phyloP scores from a whole-genome alignment of 2,888 invertebrate species.

The Anorthoa munda region DNA sequence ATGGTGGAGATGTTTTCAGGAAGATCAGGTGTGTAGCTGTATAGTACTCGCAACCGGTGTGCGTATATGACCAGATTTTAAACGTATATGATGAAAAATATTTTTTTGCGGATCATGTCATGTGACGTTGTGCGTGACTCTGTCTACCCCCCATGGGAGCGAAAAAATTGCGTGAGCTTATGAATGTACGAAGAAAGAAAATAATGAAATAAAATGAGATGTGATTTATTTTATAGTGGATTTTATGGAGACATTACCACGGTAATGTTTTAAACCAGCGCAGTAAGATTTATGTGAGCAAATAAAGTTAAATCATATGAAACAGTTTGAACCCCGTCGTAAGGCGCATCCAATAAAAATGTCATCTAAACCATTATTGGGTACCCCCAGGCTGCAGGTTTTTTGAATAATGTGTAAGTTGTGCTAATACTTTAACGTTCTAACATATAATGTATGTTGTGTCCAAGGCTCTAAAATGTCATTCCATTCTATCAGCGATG shows the following conservation, averaged over 20 bases:
- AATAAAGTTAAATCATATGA: conserved; percentile 39
- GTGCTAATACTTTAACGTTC: background rate
- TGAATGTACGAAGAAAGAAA: background rate
- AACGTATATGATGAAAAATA: no score
- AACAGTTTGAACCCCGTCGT: background rate
- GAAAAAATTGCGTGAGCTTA: no score
- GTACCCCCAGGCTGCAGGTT: background rate
- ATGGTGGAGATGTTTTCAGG: no score
- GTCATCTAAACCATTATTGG: background rate
- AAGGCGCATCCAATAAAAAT: conserved; percentile 11
- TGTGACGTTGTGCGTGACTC: no score
- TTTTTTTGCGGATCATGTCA: no score
- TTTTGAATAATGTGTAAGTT: background rate
- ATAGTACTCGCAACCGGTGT: no score
- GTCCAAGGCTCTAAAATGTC: no score
- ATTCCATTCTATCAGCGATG: no score
- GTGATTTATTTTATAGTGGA: background rate
- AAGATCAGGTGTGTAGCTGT: no score
- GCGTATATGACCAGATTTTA: no score
- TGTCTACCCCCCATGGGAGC: no score
- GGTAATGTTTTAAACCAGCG: conserved; percentile 8
- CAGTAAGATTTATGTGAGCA: conserved; percentile 3
- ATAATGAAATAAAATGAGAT: background rate
- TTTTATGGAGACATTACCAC: background rate
- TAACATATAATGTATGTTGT: background rate